Percentiles rank a stretch among this genome's conserved stretches.
These are phyloP conservation scores for Galagoides demidoff DNA, from an alignment of 2,797 vertebrate genomes.

Conservation along the genomic window DNA sequence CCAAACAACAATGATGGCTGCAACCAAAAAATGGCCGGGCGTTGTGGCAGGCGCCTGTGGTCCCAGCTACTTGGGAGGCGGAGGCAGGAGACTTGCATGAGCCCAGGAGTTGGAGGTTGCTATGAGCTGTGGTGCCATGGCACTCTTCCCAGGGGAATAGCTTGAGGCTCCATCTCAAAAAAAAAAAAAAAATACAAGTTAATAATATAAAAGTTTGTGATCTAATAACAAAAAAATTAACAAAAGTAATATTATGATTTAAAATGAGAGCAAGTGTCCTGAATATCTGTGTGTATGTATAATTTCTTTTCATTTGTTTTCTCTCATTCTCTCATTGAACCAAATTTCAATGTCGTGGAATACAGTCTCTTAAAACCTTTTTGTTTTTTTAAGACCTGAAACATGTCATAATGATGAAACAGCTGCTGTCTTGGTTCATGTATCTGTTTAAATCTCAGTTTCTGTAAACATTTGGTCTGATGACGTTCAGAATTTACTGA, in stretches of 20 bases:
- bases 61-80: too few species aligned
- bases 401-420: constrained; percentile 6
- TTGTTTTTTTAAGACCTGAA: background rate
- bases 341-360: background rate
- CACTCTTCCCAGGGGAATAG: too few species aligned
- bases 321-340: constrained; percentile 22
- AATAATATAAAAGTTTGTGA: constrained; percentile 36
- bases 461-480: background rate
- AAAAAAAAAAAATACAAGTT: too few species aligned
- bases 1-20: too few species aligned
- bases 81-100: too few species aligned
- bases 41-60: too few species aligned
- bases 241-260: constrained; percentile 22
- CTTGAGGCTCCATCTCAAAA: too few species aligned
- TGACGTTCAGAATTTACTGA: constrained; percentile 20
- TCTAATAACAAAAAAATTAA: background rate
- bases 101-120: too few species aligned
- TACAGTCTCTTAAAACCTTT: background rate
- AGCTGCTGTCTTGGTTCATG: background rate
- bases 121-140: too few species aligned
- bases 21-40: too few species aligned
- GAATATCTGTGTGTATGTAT: background rate
- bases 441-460: constrained; percentile 32
- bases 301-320: background rate
- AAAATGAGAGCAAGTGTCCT: constrained; percentile 2